Percentiles rank a stretch among this genome's conserved stretches.
Evolutionary conservation across 1,140 invertebrate species (phyloP).

Genomic region (Spodoptera litura): DNA sequence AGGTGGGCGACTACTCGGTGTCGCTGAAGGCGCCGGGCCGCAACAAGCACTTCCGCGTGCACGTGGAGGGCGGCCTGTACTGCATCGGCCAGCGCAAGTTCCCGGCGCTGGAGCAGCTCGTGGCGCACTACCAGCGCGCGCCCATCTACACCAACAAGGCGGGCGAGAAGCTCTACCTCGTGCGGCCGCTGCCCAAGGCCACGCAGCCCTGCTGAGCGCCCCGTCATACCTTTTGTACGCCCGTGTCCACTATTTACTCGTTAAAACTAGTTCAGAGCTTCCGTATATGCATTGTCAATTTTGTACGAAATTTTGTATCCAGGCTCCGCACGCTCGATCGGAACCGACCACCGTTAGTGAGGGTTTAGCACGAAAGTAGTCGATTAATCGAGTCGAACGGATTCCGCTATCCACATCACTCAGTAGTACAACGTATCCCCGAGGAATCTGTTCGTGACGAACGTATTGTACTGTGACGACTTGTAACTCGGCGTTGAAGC

Average conservation of each 20-base stretch:
- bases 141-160: conserved; percentile 99
- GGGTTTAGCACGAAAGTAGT: conserved; percentile 35
- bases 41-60: conserved; percentile 99
- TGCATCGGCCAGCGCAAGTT: conserved; percentile 99
- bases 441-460: conserved; percentile 21
- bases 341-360: conserved; percentile 18
- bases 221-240: conserved; percentile 1
- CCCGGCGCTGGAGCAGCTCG: conserved; percentile 97
- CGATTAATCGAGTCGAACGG: conserved; percentile 21
- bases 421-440: conserved; percentile 15
- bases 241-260: conserved; percentile 23
- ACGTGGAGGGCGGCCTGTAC: conserved; percentile 96
- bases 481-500: conserved; percentile 67
- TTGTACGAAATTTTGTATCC: conserved; percentile 44
- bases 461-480: conserved; percentile 42
- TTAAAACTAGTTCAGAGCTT: conserved; percentile 42
- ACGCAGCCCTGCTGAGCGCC: conserved; percentile 71
- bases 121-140: conserved; percentile 99
- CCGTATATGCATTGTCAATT: conserved; percentile 49
- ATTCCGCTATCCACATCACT: background rate
- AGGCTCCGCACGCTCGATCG: conserved; percentile 18
- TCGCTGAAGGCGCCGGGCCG: conserved; percentile 98
- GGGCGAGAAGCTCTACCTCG: conserved; percentile 96
- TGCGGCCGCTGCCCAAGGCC: conserved; percentile 93
- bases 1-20: conserved; percentile 99